Percentiles rank a stretch among this genome's conserved stretches.
These are phyloP conservation scores for Metacarcinus magister DNA, from an alignment of 2,888 invertebrate species.

Conservation along the genomic window DNA sequence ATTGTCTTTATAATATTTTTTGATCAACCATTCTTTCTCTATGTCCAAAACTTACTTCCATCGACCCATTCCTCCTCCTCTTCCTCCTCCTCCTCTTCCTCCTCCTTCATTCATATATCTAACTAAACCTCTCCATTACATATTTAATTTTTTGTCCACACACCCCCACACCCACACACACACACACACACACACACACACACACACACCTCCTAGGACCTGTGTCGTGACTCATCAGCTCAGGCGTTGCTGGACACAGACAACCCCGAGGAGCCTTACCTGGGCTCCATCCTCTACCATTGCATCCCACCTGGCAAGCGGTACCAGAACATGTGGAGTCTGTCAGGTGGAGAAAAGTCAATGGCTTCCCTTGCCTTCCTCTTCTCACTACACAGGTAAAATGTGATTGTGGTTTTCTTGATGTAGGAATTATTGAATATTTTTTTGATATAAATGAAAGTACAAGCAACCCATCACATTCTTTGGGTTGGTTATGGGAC, in stretches of 20 bases:
- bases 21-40: too few species aligned
- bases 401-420: neutral
- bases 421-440: neutral
- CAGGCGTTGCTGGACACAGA: conserved; percentile 98
- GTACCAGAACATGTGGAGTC: conserved; percentile 98
- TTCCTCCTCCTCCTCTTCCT: neutral
- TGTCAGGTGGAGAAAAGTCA: conserved; percentile 99
- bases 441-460: too few species aligned
- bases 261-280: conserved; percentile 99
- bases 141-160: too few species aligned
- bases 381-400: conserved; percentile 94
- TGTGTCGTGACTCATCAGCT: conserved; percentile 97
- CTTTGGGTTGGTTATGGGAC: too few species aligned
- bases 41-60: too few species aligned
- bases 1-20: too few species aligned
- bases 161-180: too few species aligned
- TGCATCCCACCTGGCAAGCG: conserved; percentile 99
- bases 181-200: neutral
- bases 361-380: conserved; percentile 98
- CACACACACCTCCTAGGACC: conserved; percentile 86
- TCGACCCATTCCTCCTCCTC: neutral
- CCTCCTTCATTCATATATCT: neutral
- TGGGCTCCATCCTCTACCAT: conserved; percentile 99
- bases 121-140: too few species aligned
- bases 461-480: too few species aligned